Evolutionary conservation across 2,797 vertebrate species (phyloP).

Genomic region (Tangara arthus): DNA sequence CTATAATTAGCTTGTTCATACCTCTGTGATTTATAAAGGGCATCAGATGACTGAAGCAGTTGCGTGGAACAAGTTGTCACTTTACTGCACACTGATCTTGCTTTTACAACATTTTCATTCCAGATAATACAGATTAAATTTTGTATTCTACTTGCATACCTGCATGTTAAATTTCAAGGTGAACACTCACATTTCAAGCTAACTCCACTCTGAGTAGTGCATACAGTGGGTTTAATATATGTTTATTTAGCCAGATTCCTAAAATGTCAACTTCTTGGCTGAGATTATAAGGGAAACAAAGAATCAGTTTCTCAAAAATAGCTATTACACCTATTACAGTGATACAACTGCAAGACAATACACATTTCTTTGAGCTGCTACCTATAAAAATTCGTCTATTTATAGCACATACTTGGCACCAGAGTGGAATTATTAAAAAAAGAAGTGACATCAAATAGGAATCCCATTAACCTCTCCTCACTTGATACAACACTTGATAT

Average conservation of each 20-base stretch:
- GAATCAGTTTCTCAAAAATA: not conserved
- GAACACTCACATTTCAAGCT: not conserved
- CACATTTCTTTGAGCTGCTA: not conserved
- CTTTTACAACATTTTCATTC: not conserved
- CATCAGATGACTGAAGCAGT: slow-evolving; percentile 12
- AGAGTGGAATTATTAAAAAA: not conserved
- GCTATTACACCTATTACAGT: not conserved
- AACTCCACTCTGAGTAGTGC: not conserved
- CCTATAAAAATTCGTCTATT: not conserved
- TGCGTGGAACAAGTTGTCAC: not conserved
- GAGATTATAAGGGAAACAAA: not conserved
- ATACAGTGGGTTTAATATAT: not conserved
- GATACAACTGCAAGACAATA: not conserved
- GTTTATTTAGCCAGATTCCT: not conserved
- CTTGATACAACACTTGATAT: not conserved
- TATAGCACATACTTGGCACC: not conserved
- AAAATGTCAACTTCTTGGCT: not conserved
- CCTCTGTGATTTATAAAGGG: slow-evolving; percentile 8
- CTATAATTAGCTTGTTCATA: slow-evolving; percentile 54
- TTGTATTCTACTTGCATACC: not conserved
- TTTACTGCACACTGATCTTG: not conserved
- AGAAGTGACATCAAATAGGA: not conserved
- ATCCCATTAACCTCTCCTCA: not conserved
- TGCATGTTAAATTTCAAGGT: not conserved
- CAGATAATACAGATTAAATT: not conserved